Evolutionary conservation across 2,888 invertebrate genomes (phyloP).

Genomic region (Tinea trinotella): DNA sequence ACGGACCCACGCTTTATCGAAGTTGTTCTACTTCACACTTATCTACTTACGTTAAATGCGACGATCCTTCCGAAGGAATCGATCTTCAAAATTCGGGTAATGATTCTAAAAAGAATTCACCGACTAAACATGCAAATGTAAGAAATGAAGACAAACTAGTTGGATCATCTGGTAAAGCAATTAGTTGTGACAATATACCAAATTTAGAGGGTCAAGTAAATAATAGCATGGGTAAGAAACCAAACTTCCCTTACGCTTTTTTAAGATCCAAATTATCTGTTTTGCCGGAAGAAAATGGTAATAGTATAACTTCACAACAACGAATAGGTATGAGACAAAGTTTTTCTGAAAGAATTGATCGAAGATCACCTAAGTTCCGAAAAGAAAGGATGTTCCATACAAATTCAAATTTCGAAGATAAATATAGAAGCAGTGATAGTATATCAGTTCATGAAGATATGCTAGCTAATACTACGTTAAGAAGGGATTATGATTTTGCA

Average conservation of each 20-base stretch:
- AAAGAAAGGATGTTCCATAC: constrained; percentile 52
- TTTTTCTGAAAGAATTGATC: constrained; percentile 62
- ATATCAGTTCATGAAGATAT: constrained; percentile 62
- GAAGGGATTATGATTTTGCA: constrained; percentile 49
- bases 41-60: constrained; percentile 82
- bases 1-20: constrained; percentile 74
- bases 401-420: constrained; percentile 74
- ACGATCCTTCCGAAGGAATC: constrained; percentile 85
- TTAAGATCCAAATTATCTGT: constrained; percentile 83
- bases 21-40: constrained; percentile 85
- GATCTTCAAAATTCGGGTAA: constrained; percentile 71
- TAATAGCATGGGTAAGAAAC: constrained; percentile 69
- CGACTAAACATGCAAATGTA: constrained; percentile 43
- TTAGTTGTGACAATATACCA: constrained; percentile 81
- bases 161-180: constrained; percentile 72
- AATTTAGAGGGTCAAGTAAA: constrained; percentile 66
- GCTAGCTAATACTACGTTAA: constrained; percentile 49
- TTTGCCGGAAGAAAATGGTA: constrained; percentile 79
- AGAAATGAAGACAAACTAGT: constrained; percentile 51
- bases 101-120: constrained; percentile 42
- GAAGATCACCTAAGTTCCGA: constrained; percentile 58
- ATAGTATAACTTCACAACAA: constrained; percentile 65
- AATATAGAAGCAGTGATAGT: constrained; percentile 69
- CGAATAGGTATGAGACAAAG: constrained; percentile 65
- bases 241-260: constrained; percentile 84